phyloP scores from a whole-genome alignment of 2,888 invertebrate species.

The Orchesella flavescens region DNA sequence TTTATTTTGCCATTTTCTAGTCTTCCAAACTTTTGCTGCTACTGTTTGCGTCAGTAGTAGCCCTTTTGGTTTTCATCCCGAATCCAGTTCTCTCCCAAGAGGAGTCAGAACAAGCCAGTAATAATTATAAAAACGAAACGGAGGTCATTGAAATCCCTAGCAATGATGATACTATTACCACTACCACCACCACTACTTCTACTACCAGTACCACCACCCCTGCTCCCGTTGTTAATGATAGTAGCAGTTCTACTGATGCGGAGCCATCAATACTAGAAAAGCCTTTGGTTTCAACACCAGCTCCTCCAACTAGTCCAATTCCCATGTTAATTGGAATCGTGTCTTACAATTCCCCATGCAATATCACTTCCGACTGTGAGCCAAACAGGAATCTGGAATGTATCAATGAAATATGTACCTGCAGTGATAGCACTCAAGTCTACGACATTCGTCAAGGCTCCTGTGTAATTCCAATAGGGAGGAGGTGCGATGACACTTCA shows the following conservation, averaged over 20 bases:
- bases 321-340: not conserved
- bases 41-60: conserved; percentile 17
- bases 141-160: not conserved
- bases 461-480: conserved; percentile 52
- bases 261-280: not conserved
- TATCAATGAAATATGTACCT: conserved; percentile 43
- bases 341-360: conserved; percentile 35
- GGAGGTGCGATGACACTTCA: conserved; percentile 34
- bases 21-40: conserved; percentile 5
- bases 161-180: not conserved
- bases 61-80: not conserved
- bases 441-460: conserved; percentile 37
- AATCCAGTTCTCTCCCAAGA: not conserved
- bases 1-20: not conserved
- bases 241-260: too few relatives aligned
- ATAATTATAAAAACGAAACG: not conserved
- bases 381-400: conserved; percentile 43
- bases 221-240: not conserved
- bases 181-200: conserved; percentile 13
- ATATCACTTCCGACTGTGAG: conserved; percentile 47
- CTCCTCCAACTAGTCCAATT: not conserved
- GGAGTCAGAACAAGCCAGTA: too few relatives aligned
- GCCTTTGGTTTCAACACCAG: not conserved
- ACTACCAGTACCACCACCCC: conserved; percentile 2
- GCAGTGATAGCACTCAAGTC: conserved; percentile 10